Conservation (phyloP, 2,888 invertebrate genomes). For the Folsomia candida region DNA sequence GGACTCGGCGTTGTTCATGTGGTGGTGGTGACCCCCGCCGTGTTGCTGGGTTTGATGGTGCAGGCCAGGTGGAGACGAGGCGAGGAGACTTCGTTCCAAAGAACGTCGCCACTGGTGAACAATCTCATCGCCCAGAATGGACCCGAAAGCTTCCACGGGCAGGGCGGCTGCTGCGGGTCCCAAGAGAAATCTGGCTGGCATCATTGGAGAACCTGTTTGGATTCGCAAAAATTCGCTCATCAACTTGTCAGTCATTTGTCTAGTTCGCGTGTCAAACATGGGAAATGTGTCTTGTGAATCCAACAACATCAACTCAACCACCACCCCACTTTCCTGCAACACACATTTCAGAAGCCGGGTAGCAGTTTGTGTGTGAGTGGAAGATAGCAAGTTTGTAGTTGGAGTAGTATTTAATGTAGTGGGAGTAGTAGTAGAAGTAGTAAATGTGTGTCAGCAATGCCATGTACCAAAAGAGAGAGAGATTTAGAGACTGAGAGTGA, state of each 20-base stretch:
- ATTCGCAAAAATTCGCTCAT: slow-evolving; percentile 7
- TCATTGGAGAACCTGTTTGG: slow-evolving; percentile 47
- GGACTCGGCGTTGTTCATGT: slow-evolving; percentile 52
- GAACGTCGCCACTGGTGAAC: slow-evolving; percentile 75
- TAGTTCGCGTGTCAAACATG: slow-evolving; percentile 1
- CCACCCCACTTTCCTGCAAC: not conserved
- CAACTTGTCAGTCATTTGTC: slow-evolving; percentile 6
- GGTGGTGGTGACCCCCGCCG: slow-evolving; percentile 35
- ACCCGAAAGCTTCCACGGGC: slow-evolving; percentile 53
- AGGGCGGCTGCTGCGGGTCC: slow-evolving; percentile 37
- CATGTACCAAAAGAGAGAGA: not conserved
- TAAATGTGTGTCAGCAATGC: slow-evolving; percentile 5
- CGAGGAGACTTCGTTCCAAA: slow-evolving; percentile 59
- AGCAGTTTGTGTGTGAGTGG: no score
- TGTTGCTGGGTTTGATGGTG: slow-evolving; percentile 25
- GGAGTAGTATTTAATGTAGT: no score
- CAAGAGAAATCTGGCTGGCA: slow-evolving; percentile 49
- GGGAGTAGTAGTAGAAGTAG: no score
- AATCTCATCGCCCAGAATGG: slow-evolving; percentile 73
- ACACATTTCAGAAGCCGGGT: not conserved
- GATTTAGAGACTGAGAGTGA: not conserved
- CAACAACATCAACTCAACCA: not conserved
- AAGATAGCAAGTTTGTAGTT: not conserved
- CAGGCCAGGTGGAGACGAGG: slow-evolving; percentile 48
- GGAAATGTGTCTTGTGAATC: not conserved